These are phyloP conservation scores for Micrasema longulum DNA, from an alignment of 1,140 invertebrate genomes.

Conservation along the genomic window DNA sequence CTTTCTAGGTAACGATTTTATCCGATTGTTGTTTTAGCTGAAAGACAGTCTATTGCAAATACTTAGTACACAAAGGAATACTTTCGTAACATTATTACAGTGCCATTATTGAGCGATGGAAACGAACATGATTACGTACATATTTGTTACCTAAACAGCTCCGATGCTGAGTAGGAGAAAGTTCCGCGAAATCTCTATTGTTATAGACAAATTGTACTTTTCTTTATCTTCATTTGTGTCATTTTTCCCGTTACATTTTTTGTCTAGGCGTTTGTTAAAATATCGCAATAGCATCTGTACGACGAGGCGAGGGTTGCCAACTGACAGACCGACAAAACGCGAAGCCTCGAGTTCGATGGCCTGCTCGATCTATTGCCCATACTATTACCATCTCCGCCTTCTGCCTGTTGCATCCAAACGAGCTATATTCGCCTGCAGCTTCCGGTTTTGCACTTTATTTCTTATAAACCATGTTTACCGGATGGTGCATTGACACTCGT, in stretches of 20 bases:
- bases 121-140: slow-evolving; percentile 50
- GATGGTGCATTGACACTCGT: slow-evolving; percentile 5
- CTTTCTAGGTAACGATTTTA: slow-evolving; percentile 52
- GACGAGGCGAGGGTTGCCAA: neutral
- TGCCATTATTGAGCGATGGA: slow-evolving; percentile 42
- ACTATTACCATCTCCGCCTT: slow-evolving; percentile 9
- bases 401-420: slow-evolving; percentile 4
- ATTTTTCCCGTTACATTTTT: slow-evolving; percentile 7
- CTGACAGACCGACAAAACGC: neutral
- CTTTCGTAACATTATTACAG: slow-evolving; percentile 49
- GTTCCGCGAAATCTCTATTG: slow-evolving; percentile 30
- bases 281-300: slow-evolving; percentile 17
- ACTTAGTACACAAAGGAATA: slow-evolving; percentile 44
- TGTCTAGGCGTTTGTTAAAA: slow-evolving; percentile 1
- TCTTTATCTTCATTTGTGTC: slow-evolving; percentile 8
- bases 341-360: neutral
- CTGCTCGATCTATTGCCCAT: too few relatives aligned
- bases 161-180: slow-evolving; percentile 37
- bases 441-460: slow-evolving; percentile 31
- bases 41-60: slow-evolving; percentile 52
- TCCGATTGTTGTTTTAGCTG: slow-evolving; percentile 51
- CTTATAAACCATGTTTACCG: neutral
- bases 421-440: slow-evolving; percentile 9
- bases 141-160: slow-evolving; percentile 44
- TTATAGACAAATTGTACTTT: slow-evolving; percentile 26